Evolutionary conservation across 2,113 vertebrate genomes (phyloP).

Genomic region (Salvelinus fontinalis): DNA sequence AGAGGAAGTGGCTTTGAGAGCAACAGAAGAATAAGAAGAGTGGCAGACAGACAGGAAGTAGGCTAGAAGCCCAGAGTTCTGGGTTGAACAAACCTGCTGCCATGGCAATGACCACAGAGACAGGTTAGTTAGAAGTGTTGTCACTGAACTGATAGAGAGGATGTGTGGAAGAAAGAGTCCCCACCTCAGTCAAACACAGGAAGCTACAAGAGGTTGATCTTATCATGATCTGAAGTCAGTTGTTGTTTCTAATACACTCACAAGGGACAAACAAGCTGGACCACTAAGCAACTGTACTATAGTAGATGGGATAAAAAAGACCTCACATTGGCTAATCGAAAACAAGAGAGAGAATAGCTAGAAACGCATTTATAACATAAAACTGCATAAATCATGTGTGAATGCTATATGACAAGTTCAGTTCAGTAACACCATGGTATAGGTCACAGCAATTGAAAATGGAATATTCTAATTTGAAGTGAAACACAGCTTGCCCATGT

Average conservation of each 20-base stretch:
- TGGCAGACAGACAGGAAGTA: constrained; percentile 58
- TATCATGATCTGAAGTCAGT: not conserved
- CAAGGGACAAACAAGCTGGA: too few species aligned
- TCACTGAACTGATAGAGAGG: constrained; percentile 6
- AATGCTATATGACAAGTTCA: too few species aligned
- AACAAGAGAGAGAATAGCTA: too few species aligned
- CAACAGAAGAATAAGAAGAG: constrained; percentile 39
- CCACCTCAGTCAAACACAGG: not conserved
- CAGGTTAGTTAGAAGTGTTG: constrained; percentile 28
- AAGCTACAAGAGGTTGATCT: not conserved
- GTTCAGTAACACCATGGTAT: not conserved
- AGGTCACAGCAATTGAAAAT: not conserved
- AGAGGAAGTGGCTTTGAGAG: constrained; percentile 77
- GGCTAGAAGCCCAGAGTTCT: constrained; percentile 32
- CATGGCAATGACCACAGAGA: constrained; percentile 57
- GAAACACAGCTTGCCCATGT: not conserved
- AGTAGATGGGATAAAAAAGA: too few species aligned
- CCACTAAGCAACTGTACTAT: too few species aligned
- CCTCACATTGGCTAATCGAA: too few species aligned
- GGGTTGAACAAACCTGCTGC: constrained; percentile 45
- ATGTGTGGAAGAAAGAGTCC: not conserved
- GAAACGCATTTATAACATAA: too few species aligned
- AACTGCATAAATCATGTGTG: too few species aligned
- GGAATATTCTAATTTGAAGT: not conserved
- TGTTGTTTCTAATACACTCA: not conserved